These are phyloP conservation scores for Leptinotarsa haldemani DNA, from an alignment of 2,888 invertebrate genomes.

Conservation along the genomic window DNA sequence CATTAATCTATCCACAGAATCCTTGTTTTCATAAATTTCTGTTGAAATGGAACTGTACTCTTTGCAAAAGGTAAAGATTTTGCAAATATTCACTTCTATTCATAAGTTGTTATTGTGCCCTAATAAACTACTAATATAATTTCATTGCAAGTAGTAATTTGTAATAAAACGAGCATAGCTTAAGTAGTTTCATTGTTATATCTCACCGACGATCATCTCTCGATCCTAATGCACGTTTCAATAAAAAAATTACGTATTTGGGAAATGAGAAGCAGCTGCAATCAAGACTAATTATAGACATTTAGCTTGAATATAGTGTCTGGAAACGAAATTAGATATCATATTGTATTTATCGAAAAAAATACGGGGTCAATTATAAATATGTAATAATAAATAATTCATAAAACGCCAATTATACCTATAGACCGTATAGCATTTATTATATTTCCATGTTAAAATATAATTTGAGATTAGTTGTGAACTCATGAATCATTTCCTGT, in stretches of 20 bases:
- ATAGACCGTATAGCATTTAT: conserved; percentile 36
- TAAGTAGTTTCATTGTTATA: conserved; percentile 17
- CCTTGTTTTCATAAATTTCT: too few species aligned
- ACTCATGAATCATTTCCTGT: conserved; percentile 46
- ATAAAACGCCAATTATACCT: conserved; percentile 39
- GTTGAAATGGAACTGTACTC: background rate
- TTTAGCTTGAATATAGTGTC: conserved; percentile 30
- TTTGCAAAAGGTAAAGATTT: background rate
- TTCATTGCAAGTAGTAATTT: conserved; percentile 8
- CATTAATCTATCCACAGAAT: too few species aligned
- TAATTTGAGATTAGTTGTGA: conserved; percentile 40
- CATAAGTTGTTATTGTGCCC: conserved; percentile 1
- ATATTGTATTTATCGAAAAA: conserved; percentile 39
- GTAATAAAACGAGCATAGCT: conserved; percentile 1
- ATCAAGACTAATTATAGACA: conserved; percentile 32
- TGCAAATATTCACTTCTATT: background rate
- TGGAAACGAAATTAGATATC: conserved; percentile 36
- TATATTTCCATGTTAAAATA: conserved; percentile 43
- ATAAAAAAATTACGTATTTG: conserved; percentile 28
- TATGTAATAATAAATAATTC: conserved; percentile 43
- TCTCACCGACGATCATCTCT: conserved; percentile 24
- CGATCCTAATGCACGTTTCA: conserved; percentile 15
- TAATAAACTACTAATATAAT: conserved; percentile 13
- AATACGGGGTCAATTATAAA: conserved; percentile 37
- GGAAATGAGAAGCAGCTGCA: conserved; percentile 29